Conservation (phyloP, 2,797 vertebrate genomes). For the Austrolebias charrua region DNA sequence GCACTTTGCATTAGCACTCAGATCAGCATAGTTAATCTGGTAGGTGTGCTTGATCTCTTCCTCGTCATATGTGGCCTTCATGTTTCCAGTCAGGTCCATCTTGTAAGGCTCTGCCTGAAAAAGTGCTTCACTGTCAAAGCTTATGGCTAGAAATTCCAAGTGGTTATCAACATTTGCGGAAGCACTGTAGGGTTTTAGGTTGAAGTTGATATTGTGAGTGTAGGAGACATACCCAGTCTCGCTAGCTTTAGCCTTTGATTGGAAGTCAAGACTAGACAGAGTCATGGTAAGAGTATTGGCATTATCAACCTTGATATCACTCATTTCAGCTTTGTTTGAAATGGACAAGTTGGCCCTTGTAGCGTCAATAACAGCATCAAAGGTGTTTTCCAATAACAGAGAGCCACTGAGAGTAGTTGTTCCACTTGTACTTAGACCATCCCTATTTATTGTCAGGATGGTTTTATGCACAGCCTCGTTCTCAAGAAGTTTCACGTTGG, state of each 20-base stretch:
- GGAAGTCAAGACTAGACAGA: conserved; percentile 78
- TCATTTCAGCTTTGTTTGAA: conserved; percentile 80
- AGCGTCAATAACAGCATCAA: conserved; percentile 79
- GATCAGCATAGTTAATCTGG: conserved; percentile 78
- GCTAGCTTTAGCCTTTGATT: conserved; percentile 82
- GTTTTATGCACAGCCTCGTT: conserved; percentile 85
- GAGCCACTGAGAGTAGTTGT: conserved; percentile 83
- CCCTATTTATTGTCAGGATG: conserved; percentile 78
- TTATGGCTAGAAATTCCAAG: conserved; percentile 76
- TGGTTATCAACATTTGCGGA: conserved; percentile 81
- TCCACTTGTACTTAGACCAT: conserved; percentile 83
- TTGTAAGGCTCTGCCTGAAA: conserved; percentile 83
- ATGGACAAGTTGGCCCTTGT: conserved; percentile 79
- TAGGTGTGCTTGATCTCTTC: conserved; percentile 89
- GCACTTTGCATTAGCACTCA: conserved; percentile 82
- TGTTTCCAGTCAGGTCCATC: conserved; percentile 82
- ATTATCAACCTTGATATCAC: conserved; percentile 81
- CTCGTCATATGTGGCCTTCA: conserved; percentile 78
- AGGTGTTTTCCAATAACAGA: conserved; percentile 83
- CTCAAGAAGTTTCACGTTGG: conserved; percentile 76
- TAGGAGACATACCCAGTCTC: conserved; percentile 80
- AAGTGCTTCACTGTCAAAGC: conserved; percentile 80
- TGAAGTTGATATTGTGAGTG: conserved; percentile 81
- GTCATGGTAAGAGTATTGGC: conserved; percentile 81
- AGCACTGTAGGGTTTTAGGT: conserved; percentile 81